A percentile compares a stretch with the other conserved stretches of the same genome.
These are phyloP conservation scores for Enteromius viviparus DNA, from an alignment of 2,797 vertebrate species.

Conservation along the genomic window DNA sequence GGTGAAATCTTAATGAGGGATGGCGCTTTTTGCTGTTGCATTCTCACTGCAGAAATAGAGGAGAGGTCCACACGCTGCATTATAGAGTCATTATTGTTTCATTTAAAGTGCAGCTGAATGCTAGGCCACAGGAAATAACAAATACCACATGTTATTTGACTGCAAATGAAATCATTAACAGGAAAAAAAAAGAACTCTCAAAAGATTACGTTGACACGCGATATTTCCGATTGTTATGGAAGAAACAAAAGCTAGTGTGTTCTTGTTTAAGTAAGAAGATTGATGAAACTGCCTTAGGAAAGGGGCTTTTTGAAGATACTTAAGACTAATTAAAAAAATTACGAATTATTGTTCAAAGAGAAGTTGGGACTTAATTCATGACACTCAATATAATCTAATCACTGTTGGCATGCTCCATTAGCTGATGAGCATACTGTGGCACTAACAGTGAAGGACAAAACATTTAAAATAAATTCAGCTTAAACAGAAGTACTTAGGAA, in stretches of 20 bases:
- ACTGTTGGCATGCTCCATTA: slow-evolving; percentile 32
- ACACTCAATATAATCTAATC: slow-evolving; percentile 30
- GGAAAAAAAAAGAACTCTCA: not conserved
- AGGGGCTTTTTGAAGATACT: slow-evolving; percentile 23
- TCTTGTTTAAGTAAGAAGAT: slow-evolving; percentile 1
- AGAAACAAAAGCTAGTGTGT: slow-evolving; percentile 12
- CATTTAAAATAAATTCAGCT: not conserved
- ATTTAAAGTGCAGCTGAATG: slow-evolving; percentile 23
- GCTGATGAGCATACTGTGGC: slow-evolving; percentile 2
- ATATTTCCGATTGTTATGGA: slow-evolving; percentile 33
- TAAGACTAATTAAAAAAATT: slow-evolving; percentile 17
- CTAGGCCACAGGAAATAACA: slow-evolving; percentile 22
- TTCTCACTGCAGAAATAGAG: slow-evolving; percentile 58
- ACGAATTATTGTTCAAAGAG: slow-evolving; percentile 12
- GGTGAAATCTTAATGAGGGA: slow-evolving; percentile 76
- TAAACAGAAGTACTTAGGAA: slow-evolving; percentile 17
- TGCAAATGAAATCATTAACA: slow-evolving; percentile 30
- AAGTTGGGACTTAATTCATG: slow-evolving; percentile 16
- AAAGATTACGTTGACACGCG: not conserved
- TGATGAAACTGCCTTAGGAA: slow-evolving; percentile 22
- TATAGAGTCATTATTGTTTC: slow-evolving; percentile 18
- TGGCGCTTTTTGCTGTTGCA: slow-evolving; percentile 63
- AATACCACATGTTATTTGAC: slow-evolving; percentile 21
- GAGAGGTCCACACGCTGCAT: slow-evolving; percentile 38
- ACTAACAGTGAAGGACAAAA: not conserved